phyloP scores from a whole-genome alignment of 2,797 vertebrate genomes.

The Hippopotamyrus pictus region DNA sequence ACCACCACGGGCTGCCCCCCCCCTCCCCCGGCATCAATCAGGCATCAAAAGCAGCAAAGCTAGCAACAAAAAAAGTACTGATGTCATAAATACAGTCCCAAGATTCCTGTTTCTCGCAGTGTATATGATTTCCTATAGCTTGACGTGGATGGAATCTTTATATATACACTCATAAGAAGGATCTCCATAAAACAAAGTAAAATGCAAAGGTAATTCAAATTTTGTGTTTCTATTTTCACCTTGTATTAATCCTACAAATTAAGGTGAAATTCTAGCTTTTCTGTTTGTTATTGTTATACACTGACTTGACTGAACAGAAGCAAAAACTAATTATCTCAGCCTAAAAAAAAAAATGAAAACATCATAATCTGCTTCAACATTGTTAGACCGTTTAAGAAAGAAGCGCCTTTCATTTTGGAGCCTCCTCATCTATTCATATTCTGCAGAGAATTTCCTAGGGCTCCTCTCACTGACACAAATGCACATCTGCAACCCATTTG shows the following conservation, averaged over 20 bases:
- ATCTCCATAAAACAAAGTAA: neutral
- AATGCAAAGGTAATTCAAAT: neutral
- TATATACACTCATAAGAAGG: neutral
- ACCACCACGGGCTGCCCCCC: constrained; percentile 21
- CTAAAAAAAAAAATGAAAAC: neutral
- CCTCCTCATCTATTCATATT: neutral
- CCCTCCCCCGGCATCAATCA: neutral
- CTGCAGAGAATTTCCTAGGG: neutral
- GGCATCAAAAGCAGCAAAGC: neutral
- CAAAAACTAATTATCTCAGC: neutral
- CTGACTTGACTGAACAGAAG: neutral
- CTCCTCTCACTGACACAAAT: neutral
- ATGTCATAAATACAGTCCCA: neutral
- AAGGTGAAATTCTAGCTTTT: neutral
- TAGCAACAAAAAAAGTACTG: neutral
- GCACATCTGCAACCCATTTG: constrained; percentile 21
- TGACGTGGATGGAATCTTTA: neutral
- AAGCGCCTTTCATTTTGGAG: neutral
- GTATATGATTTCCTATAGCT: neutral
- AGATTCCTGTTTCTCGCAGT: neutral
- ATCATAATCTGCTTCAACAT: neutral
- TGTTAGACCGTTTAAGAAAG: neutral
- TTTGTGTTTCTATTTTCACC: neutral
- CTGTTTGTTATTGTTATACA: neutral
- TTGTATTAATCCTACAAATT: neutral